A percentile compares a stretch with the other conserved stretches of the same genome.
Evolutionary conservation across 2,797 vertebrate species (phyloP).

Genomic region (Acipenser transmontanus): DNA sequence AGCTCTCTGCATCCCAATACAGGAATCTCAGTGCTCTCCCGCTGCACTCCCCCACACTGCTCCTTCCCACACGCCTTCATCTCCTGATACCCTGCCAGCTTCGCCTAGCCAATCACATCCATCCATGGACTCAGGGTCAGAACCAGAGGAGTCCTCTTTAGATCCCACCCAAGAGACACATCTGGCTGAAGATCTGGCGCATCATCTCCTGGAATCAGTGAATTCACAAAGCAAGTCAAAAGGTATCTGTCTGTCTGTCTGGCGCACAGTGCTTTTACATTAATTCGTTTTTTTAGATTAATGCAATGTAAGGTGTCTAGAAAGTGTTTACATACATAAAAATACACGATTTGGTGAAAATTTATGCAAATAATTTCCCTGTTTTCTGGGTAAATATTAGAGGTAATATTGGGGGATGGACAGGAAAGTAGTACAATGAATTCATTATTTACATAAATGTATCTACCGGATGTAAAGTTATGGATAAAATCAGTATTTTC

Average conservation of each 20-base stretch:
- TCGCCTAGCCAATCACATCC: slow-evolving; percentile 39
- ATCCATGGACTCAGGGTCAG: slow-evolving; percentile 46
- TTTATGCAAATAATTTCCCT: too few relatives aligned
- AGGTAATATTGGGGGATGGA: too few relatives aligned
- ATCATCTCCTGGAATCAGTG: slow-evolving; percentile 30
- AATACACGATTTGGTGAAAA: too few relatives aligned
- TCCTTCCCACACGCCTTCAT: neutral
- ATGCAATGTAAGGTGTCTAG: too few relatives aligned
- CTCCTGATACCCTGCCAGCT: slow-evolving; percentile 4
- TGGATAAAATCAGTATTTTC: too few relatives aligned
- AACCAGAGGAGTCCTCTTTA: slow-evolving; percentile 23
- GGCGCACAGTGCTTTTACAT: too few relatives aligned
- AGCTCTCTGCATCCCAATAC: slow-evolving; percentile 42
- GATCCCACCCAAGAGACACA: slow-evolving; percentile 32
- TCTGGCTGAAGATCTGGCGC: slow-evolving; percentile 36
- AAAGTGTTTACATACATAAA: too few relatives aligned
- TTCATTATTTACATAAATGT: too few relatives aligned
- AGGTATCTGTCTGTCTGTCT: slow-evolving; percentile 39
- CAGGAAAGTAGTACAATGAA: too few relatives aligned
- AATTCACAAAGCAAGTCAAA: slow-evolving; percentile 36
- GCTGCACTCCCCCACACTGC: neutral
- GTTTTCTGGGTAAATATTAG: too few relatives aligned
- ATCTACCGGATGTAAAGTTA: too few relatives aligned
- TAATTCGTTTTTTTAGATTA: too few relatives aligned
- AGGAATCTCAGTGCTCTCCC: slow-evolving; percentile 51